These are phyloP conservation scores for Stomatorhinus walkeri DNA, from an alignment of 2,797 vertebrate species.

Conservation along the genomic window DNA sequence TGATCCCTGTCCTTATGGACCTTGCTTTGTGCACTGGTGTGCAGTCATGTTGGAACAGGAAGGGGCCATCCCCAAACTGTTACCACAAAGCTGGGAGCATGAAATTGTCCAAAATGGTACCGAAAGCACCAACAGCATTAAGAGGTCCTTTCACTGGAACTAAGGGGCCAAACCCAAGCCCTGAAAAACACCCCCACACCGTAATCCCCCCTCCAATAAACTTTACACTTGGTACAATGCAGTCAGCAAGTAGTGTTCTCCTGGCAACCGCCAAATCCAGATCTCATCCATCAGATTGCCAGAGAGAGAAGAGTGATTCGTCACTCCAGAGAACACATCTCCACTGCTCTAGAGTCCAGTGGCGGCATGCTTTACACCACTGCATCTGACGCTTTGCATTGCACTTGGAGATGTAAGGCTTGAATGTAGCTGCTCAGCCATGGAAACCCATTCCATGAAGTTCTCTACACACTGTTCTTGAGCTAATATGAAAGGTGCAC, in stretches of 20 bases:
- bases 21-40: background rate
- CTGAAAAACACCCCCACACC: background rate
- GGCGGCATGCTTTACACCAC: background rate
- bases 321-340: background rate
- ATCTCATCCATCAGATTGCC: background rate
- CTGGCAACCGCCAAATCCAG: background rate
- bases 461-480: background rate
- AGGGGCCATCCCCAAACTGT: background rate
- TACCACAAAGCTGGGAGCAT: background rate
- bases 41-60: background rate
- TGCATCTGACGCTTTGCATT: background rate
- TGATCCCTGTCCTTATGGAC: background rate
- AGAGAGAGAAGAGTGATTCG: background rate
- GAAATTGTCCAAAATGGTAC: background rate
- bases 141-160: background rate
- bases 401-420: background rate
- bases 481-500: background rate
- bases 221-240: background rate
- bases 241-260: background rate
- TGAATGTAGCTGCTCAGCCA: no score
- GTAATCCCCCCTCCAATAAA: background rate
- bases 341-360: background rate
- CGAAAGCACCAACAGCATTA: background rate
- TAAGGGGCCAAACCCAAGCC: background rate
- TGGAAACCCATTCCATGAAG: background rate